A percentile compares a stretch with the other conserved stretches of the same genome.
Conservation (phyloP, 2,113 vertebrate species). For the Poecile atricapillus region DNA sequence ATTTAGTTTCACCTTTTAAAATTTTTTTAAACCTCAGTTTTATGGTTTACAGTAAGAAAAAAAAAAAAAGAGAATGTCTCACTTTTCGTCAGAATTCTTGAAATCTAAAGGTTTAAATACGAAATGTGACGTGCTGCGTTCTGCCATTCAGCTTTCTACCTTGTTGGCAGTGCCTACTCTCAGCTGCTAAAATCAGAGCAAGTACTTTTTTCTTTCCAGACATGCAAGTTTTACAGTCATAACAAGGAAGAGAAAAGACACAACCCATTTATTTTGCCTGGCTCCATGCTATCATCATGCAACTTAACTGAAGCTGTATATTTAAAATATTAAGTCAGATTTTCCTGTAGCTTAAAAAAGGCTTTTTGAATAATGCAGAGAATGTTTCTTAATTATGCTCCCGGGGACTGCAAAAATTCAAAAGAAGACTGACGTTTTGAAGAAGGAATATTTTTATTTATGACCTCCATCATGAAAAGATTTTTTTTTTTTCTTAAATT, state of each 20-base stretch:
- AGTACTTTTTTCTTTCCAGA: background rate
- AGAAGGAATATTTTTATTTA: background rate
- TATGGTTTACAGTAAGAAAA: background rate
- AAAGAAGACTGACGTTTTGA: background rate
- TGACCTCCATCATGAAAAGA: background rate
- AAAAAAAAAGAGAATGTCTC: background rate
- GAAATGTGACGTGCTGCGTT: background rate
- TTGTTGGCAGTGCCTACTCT: background rate
- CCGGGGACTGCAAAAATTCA: background rate
- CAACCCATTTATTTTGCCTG: background rate
- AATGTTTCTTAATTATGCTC: slow-evolving; percentile 16
- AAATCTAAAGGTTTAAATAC: background rate
- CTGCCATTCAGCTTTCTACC: background rate
- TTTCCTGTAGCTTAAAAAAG: background rate
- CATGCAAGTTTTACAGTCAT: background rate
- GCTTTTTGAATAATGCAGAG: background rate
- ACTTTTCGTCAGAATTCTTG: background rate
- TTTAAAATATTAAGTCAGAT: background rate
- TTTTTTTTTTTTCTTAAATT: background rate
- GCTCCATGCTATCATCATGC: background rate
- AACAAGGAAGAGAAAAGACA: background rate
- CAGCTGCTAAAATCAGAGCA: background rate
- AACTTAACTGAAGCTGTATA: background rate
- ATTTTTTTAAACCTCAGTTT: background rate
- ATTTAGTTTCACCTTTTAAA: background rate